Evolutionary conservation across 2,888 invertebrate species (phyloP), one percentile per base, ranked within the genome.

Genomic region (Ochlodes sylvanus): DNA sequence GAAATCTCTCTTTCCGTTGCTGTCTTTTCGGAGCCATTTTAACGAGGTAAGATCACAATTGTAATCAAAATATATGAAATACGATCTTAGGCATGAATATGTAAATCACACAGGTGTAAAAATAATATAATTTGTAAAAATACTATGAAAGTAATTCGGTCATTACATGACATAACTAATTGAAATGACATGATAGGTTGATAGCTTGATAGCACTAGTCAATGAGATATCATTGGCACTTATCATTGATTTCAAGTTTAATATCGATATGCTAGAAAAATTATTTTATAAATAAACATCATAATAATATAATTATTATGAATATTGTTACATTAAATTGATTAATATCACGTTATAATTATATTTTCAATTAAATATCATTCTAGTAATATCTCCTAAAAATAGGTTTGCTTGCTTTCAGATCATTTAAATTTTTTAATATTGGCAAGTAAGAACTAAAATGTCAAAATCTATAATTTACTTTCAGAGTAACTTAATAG

Each of bases 21-120:
- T 78, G 77, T 61, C 69, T 77, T 73, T 79, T 85, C 4, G 83
- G 82, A 2, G 86, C 66, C 87, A 88, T 81, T 67, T 0, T 63
- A 3, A 15, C 15, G 1, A 19, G 1, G n/a, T n/a, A n/a, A 14
- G 9, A 21, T 27, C 44, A 54, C 1, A 54, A 21, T 58, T 44
- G 3, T 7, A 14, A 15, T 15, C 1, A 41, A 58, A 21, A 21
- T 27, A 14, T n/a, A 55, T 38, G 10, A 12, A 9, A 19, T 5
- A 34, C 38, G 12, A 15, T 17, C 38, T 38, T 19, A 17, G 15
- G 10, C 15, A 56, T 10, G 10, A 34, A 19, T 2, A 17, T 12
- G 1, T 17, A 10, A 38, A 2, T 34, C 9, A 38, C 34, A 56
- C 56, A 38, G 12, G 6, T 38, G 15, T 34, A 56, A 54, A 27